These are phyloP conservation scores for Resseliella maxima DNA, from an alignment of 2,888 invertebrate genomes.

Conservation along the genomic window DNA sequence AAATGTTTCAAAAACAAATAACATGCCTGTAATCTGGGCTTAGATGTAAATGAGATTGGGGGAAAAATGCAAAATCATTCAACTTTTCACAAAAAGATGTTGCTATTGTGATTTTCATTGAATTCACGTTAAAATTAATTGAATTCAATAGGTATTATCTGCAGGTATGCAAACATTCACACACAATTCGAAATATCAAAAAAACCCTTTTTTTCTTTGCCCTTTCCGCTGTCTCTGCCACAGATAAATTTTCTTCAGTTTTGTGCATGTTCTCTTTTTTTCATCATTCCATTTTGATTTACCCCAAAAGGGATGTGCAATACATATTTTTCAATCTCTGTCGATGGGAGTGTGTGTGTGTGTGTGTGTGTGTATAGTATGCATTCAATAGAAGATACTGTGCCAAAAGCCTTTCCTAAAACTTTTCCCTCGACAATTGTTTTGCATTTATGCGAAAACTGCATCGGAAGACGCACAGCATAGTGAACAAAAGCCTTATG, in stretches of 20 bases:
- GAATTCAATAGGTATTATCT: neutral
- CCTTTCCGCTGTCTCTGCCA: neutral
- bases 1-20: too few species aligned
- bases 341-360: neutral
- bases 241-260: neutral
- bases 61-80: neutral
- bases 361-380: too few species aligned
- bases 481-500: neutral
- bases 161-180: neutral
- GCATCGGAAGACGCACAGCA: neutral
- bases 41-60: too few species aligned
- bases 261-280: neutral
- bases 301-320: neutral
- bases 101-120: neutral
- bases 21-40: too few species aligned
- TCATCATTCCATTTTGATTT: neutral
- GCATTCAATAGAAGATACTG: neutral
- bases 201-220: neutral
- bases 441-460: conserved; percentile 16
- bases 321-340: neutral
- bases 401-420: neutral
- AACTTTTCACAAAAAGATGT: neutral
- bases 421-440: conserved; percentile 6
- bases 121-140: neutral
- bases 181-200: neutral